Evolutionary conservation across 2,113 vertebrate genomes (phyloP).

Genomic region (Chionodraco myersi): DNA sequence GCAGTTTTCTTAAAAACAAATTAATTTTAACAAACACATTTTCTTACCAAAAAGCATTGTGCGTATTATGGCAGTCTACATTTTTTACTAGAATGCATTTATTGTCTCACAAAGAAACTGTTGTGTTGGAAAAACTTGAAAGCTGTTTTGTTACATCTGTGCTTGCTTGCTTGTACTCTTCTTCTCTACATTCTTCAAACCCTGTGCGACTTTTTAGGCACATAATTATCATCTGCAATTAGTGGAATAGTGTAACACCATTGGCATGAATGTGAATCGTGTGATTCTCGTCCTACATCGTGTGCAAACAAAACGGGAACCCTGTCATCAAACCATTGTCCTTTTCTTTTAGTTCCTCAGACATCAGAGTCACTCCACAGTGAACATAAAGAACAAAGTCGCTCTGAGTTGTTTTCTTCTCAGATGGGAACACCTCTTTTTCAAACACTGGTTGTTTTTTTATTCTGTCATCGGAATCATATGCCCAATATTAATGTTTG

Average conservation of each 20-base stretch:
- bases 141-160: neutral
- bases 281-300: neutral
- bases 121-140: neutral
- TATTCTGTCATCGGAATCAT: neutral
- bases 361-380: slow-evolving; percentile 7
- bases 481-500: no score
- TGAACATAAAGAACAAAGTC: neutral
- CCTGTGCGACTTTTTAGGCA: slow-evolving; percentile 22
- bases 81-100: neutral
- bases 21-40: neutral
- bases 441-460: neutral
- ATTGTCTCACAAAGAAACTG: neutral
- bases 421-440: neutral
- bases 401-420: neutral
- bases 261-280: slow-evolving; percentile 18
- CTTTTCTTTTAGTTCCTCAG: slow-evolving; percentile 12
- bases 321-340: slow-evolving; percentile 3
- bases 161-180: slow-evolving; percentile 3
- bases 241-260: slow-evolving; percentile 44
- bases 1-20: neutral
- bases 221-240: slow-evolving; percentile 23
- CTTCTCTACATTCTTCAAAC: slow-evolving; percentile 20
- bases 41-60: neutral
- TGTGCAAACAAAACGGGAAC: slow-evolving; percentile 18
- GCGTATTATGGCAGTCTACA: neutral